A percentile compares a stretch with the other conserved stretches of the same genome.
phyloP scores from a whole-genome alignment of 2,888 invertebrate species.

The Isoperla grammatica region DNA sequence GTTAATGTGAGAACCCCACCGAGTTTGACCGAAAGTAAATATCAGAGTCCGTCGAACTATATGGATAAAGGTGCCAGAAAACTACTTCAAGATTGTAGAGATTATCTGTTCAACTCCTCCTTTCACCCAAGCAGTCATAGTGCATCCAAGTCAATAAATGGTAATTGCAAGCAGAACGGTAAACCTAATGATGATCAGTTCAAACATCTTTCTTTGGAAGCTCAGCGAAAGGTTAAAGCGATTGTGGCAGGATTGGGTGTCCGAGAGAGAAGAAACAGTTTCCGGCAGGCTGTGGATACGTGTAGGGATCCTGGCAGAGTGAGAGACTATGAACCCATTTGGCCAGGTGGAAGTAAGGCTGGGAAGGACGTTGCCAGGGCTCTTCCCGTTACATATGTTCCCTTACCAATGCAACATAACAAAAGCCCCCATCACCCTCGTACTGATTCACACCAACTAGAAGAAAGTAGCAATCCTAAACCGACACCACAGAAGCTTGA shows the following conservation, averaged over 20 bases:
- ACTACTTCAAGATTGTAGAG: constrained; percentile 29
- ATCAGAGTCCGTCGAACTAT: neutral
- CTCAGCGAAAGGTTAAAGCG: constrained; percentile 33
- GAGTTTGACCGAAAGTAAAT: too few relatives aligned
- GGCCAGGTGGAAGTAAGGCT: constrained; percentile 32
- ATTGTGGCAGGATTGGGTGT: constrained; percentile 35
- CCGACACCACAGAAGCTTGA: too few relatives aligned
- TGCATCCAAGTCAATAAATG: neutral
- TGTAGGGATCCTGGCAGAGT: constrained; percentile 29
- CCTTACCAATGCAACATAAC: neutral
- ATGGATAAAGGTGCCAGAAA: constrained; percentile 29
- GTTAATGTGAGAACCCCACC: too few relatives aligned
- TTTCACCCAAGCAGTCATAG: neutral
- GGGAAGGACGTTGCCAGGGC: neutral
- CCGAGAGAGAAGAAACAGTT: constrained; percentile 40
- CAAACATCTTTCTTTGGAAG: constrained; percentile 25
- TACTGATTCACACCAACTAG: too few relatives aligned
- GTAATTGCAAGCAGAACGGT: neutral
- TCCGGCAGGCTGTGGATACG: constrained; percentile 39
- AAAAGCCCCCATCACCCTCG: neutral
- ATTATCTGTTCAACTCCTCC: constrained; percentile 25
- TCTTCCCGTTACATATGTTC: neutral
- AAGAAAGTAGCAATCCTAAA: too few relatives aligned
- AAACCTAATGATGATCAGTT: constrained; percentile 7
- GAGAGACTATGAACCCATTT: constrained; percentile 36